Percentiles rank a stretch among this genome's conserved stretches.
phyloP scores from a whole-genome alignment of 1,140 invertebrate genomes.

The Frieseomelitta varia region DNA sequence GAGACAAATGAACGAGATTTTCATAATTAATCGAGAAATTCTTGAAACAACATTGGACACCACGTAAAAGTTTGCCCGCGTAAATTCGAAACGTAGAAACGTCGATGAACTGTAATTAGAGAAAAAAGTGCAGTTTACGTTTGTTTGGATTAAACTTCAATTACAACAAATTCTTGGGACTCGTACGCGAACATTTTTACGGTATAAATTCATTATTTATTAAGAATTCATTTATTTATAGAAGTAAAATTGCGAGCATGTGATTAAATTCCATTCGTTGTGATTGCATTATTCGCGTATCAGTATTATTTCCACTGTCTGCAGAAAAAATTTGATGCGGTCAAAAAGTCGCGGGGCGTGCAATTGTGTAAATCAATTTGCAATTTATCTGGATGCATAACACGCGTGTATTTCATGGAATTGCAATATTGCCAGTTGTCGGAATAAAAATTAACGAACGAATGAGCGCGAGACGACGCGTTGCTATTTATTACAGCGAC shows the following conservation, averaged over 20 bases:
- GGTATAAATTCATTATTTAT: neutral
- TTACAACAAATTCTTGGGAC: neutral
- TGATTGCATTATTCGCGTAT: neutral
- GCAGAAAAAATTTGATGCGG: neutral
- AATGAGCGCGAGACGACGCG: neutral
- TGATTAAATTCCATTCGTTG: neutral
- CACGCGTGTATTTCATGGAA: no score
- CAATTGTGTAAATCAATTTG: neutral
- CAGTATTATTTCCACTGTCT: neutral
- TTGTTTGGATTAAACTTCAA: no score
- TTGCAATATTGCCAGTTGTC: neutral
- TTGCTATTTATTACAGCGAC: neutral
- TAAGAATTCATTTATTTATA: neutral
- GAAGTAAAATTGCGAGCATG: neutral
- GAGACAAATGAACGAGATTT: no score
- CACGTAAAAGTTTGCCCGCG: no score
- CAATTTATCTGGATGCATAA: neutral
- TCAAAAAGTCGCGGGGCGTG: neutral
- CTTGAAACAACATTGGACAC: no score
- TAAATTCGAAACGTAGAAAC: no score
- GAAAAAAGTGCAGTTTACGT: no score
- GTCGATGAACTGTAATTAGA: no score
- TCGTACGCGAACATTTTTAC: neutral
- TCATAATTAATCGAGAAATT: no score
- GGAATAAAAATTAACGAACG: neutral